Evolutionary conservation across 2,888 invertebrate genomes (phyloP), one percentile per base, ranked within the genome.

Genomic region (Brachylomia viminalis): DNA sequence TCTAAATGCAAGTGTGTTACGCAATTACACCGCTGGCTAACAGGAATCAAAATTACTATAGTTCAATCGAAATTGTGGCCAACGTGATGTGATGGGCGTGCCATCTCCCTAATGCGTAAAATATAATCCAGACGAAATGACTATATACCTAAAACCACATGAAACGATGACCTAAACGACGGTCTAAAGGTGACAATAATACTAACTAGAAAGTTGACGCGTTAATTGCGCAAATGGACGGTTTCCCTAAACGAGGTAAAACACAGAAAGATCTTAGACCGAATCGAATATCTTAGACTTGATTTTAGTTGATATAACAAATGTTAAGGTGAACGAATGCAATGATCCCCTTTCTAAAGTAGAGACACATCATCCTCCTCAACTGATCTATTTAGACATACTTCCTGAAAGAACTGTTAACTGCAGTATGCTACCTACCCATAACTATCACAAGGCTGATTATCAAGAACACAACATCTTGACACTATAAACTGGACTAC

Each of bases 151-250:
- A 52, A 78, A 78, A 64, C 75, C 64, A 42, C 82, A 52, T 20
- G 42, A 15, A 81, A 20, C 52, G 27, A 47, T 75, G 76, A 82
- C 30, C 17, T 54, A 30, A n/a, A n/a, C n/a, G n/a, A n/a, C n/a
- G 52, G 82, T 82, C 45, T 65, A 47, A 81, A 65, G 82, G 76
- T 82, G 52, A 78, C 82, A 75, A 78, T 82, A 75, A 65, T 45
- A 75, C 64, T 75, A 81, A 82, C n/a, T 65, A 49, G 81, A 77
- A 77, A 80, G 38, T 8, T 75, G 59, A 75, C 30, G 20, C 20
- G 33, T 30, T 54, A 52, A 42, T 54, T 75, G 59, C 78, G 78
- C 75, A 76, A 75, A 17, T n/a, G 2, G 20, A 65, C 33, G 33
- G n/a, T 67, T 67, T 67, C 33, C 74, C 49, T 58, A 45, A 38